Conservation (phyloP, 2,888 invertebrate genomes). For the Drosophila formosana region DNA sequence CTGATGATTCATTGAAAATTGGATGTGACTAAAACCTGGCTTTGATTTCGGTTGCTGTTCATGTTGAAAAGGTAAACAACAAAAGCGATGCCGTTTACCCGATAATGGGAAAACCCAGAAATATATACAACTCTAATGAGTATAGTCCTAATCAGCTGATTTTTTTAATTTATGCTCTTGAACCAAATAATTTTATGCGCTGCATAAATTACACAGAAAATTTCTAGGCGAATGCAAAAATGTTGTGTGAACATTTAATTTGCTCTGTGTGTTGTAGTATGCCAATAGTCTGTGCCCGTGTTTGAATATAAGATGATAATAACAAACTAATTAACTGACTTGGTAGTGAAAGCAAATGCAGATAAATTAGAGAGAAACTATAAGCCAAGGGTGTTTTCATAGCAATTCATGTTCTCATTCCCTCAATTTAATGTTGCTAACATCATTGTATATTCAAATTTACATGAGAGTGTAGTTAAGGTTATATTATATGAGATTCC, state of each 20-base stretch:
- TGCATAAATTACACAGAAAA: constrained; percentile 48
- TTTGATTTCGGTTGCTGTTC: constrained; percentile 25
- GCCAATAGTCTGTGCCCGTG: constrained; percentile 32
- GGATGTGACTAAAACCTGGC: constrained; percentile 39
- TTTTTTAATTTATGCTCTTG: constrained; percentile 42
- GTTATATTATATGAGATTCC: background rate
- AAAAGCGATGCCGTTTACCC: constrained; percentile 14
- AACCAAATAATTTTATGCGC: constrained; percentile 37
- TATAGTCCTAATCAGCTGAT: constrained; percentile 19
- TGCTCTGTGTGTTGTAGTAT: constrained; percentile 2
- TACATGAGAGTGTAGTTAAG: constrained; percentile 7
- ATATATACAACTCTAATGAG: background rate
- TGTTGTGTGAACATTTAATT: constrained; percentile 9
- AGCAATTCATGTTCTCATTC: constrained; percentile 45
- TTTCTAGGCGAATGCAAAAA: constrained; percentile 26
- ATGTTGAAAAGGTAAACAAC: constrained; percentile 26
- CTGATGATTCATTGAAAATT: constrained; percentile 59
- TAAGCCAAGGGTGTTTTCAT: constrained; percentile 2
- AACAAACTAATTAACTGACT: constrained; percentile 48
- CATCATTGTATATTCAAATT: constrained; percentile 30
- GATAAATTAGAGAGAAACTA: constrained; percentile 9
- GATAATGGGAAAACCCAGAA: constrained; percentile 3
- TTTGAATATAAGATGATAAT: constrained; percentile 35
- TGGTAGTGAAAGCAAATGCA: constrained; percentile 48
- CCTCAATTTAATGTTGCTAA: constrained; percentile 10